These are phyloP conservation scores for Myotis lucifugus DNA, from an alignment of 2,113 vertebrate genomes.

Conservation along the genomic window DNA sequence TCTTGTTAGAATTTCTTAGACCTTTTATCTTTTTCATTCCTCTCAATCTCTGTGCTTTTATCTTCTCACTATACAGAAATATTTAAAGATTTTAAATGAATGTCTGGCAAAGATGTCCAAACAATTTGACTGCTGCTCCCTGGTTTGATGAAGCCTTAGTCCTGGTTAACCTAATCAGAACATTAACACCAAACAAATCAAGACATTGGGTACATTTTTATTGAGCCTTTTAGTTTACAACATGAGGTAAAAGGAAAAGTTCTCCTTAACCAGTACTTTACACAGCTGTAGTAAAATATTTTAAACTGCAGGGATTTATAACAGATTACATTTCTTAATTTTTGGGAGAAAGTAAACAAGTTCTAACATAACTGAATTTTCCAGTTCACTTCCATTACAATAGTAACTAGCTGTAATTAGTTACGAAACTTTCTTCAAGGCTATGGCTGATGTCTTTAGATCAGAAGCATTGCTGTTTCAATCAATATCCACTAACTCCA, in stretches of 20 bases:
- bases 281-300: constrained; percentile 69
- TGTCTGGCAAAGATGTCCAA: neutral
- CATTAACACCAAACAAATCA: constrained; percentile 26
- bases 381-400: constrained; percentile 60
- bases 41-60: neutral
- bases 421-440: constrained; percentile 55
- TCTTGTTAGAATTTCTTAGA: neutral
- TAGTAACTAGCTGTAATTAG: constrained; percentile 51
- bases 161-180: constrained; percentile 1
- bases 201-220: constrained; percentile 62
- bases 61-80: neutral
- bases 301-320: constrained; percentile 55
- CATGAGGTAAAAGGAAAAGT: constrained; percentile 69
- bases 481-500: constrained; percentile 95
- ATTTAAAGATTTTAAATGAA: neutral
- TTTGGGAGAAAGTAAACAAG: constrained; percentile 45
- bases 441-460: constrained; percentile 32
- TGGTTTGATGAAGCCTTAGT: neutral
- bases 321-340: constrained; percentile 60
- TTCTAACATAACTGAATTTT: constrained; percentile 55
- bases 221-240: constrained; percentile 67
- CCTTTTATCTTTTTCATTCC: neutral
- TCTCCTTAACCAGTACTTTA: constrained; percentile 56
- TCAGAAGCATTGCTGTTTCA: constrained; percentile 76
- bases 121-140: neutral